phyloP scores from a whole-genome alignment of 2,797 vertebrate genomes.

The Aldrovandia affinis region DNA sequence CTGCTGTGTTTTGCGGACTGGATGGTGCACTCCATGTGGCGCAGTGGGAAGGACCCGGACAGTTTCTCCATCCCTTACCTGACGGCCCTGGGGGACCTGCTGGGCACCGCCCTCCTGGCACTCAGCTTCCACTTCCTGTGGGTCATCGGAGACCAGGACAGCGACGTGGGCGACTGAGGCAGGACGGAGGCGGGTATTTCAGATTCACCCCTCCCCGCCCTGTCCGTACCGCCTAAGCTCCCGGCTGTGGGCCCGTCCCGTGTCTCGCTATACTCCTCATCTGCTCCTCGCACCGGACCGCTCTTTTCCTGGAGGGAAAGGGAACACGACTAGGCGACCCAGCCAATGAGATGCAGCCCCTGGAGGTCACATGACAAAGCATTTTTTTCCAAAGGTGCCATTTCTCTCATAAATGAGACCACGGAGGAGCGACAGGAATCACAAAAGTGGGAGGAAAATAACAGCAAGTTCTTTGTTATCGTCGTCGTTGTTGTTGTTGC shows the following conservation, averaged over 20 bases:
- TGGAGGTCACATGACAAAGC: neutral
- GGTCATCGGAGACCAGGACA: constrained; percentile 94
- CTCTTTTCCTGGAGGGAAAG: neutral
- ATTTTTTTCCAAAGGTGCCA: neutral
- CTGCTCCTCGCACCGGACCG: neutral
- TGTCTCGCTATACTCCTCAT: neutral
- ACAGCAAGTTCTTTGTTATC: too few relatives aligned
- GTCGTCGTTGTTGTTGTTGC: neutral
- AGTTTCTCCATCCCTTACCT: constrained; percentile 97
- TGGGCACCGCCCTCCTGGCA: constrained; percentile 92
- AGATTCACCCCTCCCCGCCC: neutral
- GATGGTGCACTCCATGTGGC: constrained; percentile 98
- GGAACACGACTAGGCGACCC: neutral
- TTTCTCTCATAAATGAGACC: neutral
- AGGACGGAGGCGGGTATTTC: neutral
- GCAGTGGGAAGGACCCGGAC: constrained; percentile 93
- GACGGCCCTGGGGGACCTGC: constrained; percentile 90
- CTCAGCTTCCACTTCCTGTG: constrained; percentile 94
- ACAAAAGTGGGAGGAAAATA: neutral
- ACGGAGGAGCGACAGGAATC: neutral
- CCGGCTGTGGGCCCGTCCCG: neutral
- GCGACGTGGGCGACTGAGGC: constrained; percentile 90
- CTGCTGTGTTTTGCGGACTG: constrained; percentile 91
- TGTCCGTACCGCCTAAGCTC: neutral
- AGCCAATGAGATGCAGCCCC: neutral